Evolutionary conservation across 1,140 invertebrate genomes (phyloP), one percentile per base, ranked within the genome.

Genomic region (Chlorops oryzae): DNA sequence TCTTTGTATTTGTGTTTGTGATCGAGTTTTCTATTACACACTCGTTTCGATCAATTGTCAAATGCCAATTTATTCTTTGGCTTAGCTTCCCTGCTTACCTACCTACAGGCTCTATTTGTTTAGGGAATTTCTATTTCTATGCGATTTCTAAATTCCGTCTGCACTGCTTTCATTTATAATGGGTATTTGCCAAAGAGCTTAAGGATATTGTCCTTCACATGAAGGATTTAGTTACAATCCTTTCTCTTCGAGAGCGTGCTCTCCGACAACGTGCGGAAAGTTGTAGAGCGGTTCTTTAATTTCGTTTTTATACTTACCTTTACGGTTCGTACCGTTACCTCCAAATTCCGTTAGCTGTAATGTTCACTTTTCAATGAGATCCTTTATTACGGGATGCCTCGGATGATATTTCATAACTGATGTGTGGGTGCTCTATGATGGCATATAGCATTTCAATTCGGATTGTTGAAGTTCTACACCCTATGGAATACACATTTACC

Each of bases 221-320:
- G 35, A 35, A 20, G 45, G 32, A 37, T 47, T 47, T 47, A 47
- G 28, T 47, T 47, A 47, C 45, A 47, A 47, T 47, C 45, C 45
- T 47, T 38, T n/a, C n/a, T n/a, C n/a, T n/a, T n/a, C n/a, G n/a
- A n/a, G n/a, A n/a, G n/a, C n/a, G n/a, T n/a, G n/a, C n/a, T n/a
- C n/a, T n/a, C n/a, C n/a, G n/a, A n/a, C n/a, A n/a, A n/a, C n/a
- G n/a, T n/a, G n/a, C n/a, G n/a, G 28, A 32, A 10, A 9, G 15
- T 10, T 10, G 28, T 9, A 9, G 28, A 32, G 28, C 28, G 15
- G 15, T 10, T 9, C 9, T 9, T 32, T 9, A 32, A 10, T 32
- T 32, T 15, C 9, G 28, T 15, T 10, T 32, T 32, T 15, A 32
- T 32, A 9, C 9, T 9, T 15, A 32, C 15, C 15, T 32, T 9